Evolutionary conservation across 1,140 invertebrate species (phyloP).

Genomic region (Neodiprion lecontei): DNA sequence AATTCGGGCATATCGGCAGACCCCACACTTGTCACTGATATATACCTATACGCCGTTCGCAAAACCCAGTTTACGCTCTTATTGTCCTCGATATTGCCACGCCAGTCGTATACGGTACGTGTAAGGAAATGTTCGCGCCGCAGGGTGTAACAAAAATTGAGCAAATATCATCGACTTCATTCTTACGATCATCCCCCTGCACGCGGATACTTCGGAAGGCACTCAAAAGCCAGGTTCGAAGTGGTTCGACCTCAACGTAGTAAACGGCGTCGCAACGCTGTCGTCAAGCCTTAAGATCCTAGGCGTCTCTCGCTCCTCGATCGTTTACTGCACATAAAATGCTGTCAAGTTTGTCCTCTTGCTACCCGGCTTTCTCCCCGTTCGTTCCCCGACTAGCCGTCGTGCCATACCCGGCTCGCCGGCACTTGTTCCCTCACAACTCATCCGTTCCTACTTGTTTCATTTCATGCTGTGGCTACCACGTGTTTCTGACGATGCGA

Average conservation of each 20-base stretch:
- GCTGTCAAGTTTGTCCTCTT: background rate
- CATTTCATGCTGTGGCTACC: background rate
- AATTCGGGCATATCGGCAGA: background rate
- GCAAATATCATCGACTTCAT: background rate
- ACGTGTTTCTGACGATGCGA: background rate
- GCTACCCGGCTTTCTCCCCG: no score
- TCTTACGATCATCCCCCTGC: background rate
- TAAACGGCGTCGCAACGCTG: constrained; percentile 1
- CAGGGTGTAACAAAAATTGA: background rate
- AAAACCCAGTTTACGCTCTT: no score
- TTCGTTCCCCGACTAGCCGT: background rate
- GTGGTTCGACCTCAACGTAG: background rate
- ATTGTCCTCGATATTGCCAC: no score
- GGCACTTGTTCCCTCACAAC: background rate
- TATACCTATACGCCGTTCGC: no score
- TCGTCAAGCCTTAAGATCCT: constrained; percentile 2
- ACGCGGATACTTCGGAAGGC: background rate
- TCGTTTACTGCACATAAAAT: constrained; percentile 7
- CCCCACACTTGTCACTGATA: background rate
- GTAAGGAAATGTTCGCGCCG: no score
- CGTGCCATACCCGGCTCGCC: no score
- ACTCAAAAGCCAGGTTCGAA: constrained; percentile 1
- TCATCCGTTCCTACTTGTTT: background rate
- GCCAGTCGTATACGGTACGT: no score
- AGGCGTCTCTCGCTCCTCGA: background rate